These are phyloP conservation scores for Paracentrotus lividus DNA, from an alignment of 53 echinoderm and acorn worm genomes.

Conservation along the genomic window DNA sequence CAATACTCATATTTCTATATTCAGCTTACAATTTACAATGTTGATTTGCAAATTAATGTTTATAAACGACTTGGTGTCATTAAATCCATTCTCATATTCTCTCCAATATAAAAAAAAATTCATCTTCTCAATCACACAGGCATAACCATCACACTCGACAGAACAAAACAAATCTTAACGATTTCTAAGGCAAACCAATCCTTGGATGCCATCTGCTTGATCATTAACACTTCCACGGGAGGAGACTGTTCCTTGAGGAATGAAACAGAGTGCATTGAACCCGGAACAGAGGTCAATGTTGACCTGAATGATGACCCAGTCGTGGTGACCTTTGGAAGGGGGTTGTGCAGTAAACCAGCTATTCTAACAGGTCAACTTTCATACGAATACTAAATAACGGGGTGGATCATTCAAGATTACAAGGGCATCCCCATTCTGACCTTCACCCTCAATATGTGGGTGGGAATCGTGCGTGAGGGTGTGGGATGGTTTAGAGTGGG, in stretches of 20 bases:
- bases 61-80: too few relatives aligned
- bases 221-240: background rate
- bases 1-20: too few relatives aligned
- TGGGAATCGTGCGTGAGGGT: background rate
- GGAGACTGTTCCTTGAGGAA: background rate
- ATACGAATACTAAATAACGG: too few relatives aligned
- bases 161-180: background rate
- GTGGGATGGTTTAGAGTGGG: background rate
- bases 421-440: too few relatives aligned
- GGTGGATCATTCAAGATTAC: too few relatives aligned
- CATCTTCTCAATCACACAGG: background rate
- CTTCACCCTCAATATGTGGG: background rate
- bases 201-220: background rate
- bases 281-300: background rate
- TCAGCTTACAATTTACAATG: too few relatives aligned
- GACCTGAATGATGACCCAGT: background rate
- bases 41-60: too few relatives aligned
- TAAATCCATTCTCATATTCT: too few relatives aligned
- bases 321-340: background rate
- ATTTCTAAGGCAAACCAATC: background rate
- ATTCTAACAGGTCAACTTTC: background rate
- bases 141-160: background rate
- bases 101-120: too few relatives aligned
- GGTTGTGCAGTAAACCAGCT: background rate
- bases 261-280: background rate